These are phyloP conservation scores for Tipula unca DNA, from an alignment of 2,888 invertebrate genomes.

Conservation along the genomic window DNA sequence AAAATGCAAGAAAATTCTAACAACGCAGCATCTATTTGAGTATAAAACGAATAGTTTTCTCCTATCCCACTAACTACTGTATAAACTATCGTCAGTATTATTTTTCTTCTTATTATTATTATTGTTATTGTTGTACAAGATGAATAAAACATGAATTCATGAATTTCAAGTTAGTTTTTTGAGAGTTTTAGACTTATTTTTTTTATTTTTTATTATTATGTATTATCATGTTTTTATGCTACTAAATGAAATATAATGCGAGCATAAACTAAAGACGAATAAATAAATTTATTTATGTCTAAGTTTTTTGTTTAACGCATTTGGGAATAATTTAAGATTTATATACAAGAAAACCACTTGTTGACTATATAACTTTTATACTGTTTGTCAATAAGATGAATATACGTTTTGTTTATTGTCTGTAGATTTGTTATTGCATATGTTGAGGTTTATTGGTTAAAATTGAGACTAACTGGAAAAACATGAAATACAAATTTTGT, in stretches of 20 bases:
- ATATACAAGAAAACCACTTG: neutral
- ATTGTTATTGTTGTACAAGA: neutral
- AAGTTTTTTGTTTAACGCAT: neutral
- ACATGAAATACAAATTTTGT: no score
- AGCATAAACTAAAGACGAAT: neutral
- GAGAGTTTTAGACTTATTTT: neutral
- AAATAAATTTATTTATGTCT: neutral
- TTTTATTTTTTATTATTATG: neutral
- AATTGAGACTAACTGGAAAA: no score
- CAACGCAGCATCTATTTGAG: neutral
- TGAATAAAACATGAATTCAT: neutral
- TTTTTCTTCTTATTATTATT: neutral
- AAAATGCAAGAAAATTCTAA: neutral
- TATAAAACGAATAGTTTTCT: neutral
- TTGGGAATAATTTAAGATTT: conserved; percentile 8
- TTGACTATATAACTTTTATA: no score
- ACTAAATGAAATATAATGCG: neutral
- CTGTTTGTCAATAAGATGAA: no score
- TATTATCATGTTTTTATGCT: neutral
- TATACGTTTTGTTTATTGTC: no score
- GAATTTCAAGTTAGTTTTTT: neutral
- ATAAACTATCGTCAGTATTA: neutral
- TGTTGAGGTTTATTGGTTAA: no score
- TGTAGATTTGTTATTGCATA: no score
- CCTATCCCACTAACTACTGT: neutral